Evolutionary conservation across 2,113 vertebrate species (phyloP).

Genomic region (Chroicocephalus ridibundus): DNA sequence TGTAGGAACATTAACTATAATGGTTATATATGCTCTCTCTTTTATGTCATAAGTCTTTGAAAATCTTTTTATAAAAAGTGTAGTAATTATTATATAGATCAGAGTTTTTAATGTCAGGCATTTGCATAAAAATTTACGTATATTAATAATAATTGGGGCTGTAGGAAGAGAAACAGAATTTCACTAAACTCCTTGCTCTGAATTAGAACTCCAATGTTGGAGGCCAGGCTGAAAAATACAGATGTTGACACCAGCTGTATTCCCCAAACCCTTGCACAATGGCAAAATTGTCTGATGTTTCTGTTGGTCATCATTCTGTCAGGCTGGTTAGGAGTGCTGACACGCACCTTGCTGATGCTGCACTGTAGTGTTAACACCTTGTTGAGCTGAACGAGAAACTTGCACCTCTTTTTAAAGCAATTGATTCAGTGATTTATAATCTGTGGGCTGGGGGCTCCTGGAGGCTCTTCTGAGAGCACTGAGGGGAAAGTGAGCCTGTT

Average conservation of each 20-base stretch:
- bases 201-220: not conserved
- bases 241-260: not conserved
- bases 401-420: not conserved
- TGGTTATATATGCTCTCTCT: not conserved
- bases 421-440: conserved; percentile 34
- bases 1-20: not conserved
- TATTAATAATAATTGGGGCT: not conserved
- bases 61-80: not conserved
- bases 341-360: not conserved
- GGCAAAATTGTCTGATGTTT: not conserved
- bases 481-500: not conserved
- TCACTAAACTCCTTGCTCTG: not conserved
- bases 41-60: not conserved
- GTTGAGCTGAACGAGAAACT: conserved; percentile 5
- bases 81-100: not conserved
- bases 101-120: not conserved
- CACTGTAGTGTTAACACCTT: not conserved
- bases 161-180: not conserved
- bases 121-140: conserved; percentile 13
- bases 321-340: not conserved
- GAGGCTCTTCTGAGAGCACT: not conserved
- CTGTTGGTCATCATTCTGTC: not conserved
- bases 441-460: not conserved
- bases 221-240: not conserved
- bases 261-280: not conserved